phyloP scores from a whole-genome alignment of 1,140 invertebrate species.

The Drosophila truncata region DNA sequence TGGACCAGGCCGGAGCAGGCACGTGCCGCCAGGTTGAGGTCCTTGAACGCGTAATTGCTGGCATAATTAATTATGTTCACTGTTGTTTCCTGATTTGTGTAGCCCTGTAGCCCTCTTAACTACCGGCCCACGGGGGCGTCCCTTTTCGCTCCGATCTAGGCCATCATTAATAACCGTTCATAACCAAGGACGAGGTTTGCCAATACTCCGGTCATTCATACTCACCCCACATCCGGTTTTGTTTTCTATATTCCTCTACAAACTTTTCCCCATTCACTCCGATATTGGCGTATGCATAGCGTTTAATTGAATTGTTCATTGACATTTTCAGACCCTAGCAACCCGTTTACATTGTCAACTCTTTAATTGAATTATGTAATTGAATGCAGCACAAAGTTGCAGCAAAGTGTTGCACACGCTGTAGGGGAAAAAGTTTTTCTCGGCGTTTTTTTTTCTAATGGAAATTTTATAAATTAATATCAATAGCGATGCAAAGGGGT shows the following conservation, averaged over 20 bases:
- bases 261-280: neutral
- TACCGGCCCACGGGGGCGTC: too few species aligned
- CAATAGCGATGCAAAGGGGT: slow-evolving; percentile 12
- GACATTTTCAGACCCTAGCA: slow-evolving; percentile 38
- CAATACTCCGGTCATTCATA: neutral
- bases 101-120: neutral
- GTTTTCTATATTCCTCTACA: slow-evolving; percentile 17
- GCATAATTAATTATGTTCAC: slow-evolving; percentile 62
- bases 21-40: slow-evolving; percentile 45
- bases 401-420: slow-evolving; percentile 39
- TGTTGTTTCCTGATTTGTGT: slow-evolving; percentile 48
- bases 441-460: slow-evolving; percentile 21
- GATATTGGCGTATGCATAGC: slow-evolving; percentile 42
- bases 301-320: slow-evolving; percentile 77
- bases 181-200: slow-evolving; percentile 9
- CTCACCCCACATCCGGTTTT: slow-evolving; percentile 24
- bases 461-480: slow-evolving; percentile 53
- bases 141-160: neutral
- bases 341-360: slow-evolving; percentile 62
- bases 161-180: slow-evolving; percentile 57
- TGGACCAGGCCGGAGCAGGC: neutral
- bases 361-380: slow-evolving; percentile 78
- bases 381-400: slow-evolving; percentile 60
- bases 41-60: slow-evolving; percentile 45
- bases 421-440: slow-evolving; percentile 20